Evolutionary conservation across 1,140 invertebrate genomes (phyloP).

Genomic region (Lasaia peninsularis): DNA sequence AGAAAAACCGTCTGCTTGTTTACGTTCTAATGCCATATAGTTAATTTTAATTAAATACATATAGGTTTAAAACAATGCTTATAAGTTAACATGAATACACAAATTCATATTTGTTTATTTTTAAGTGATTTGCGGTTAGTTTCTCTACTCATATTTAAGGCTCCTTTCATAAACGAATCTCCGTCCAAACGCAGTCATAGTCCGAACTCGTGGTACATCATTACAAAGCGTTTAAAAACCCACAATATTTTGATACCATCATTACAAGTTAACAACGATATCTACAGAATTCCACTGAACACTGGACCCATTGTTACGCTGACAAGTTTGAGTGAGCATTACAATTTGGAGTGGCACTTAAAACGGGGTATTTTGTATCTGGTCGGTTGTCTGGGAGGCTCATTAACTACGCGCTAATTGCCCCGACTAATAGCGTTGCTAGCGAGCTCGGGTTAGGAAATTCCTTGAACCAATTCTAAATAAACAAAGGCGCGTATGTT

Average conservation of each 20-base stretch:
- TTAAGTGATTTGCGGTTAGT: too few species aligned
- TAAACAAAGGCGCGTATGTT: constrained; percentile 29
- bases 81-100: too few species aligned
- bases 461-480: constrained; percentile 60
- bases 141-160: too few species aligned
- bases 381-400: constrained; percentile 46
- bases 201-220: too few species aligned
- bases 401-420: constrained; percentile 70
- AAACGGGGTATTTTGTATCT: constrained; percentile 29
- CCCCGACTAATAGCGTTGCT: constrained; percentile 55
- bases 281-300: background rate
- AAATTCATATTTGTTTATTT: too few species aligned
- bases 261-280: background rate
- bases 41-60: too few species aligned
- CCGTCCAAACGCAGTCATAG: too few species aligned
- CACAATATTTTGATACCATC: background rate
- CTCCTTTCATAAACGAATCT: too few species aligned
- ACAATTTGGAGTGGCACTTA: background rate
- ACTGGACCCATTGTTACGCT: constrained; percentile 5
- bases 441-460: constrained; percentile 46
- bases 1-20: too few species aligned
- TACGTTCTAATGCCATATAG: too few species aligned
- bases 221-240: too few species aligned
- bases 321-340: constrained; percentile 16
- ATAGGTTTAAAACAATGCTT: too few species aligned